Percentiles rank a stretch among this genome's conserved stretches.
Evolutionary conservation across 2,113 vertebrate species (phyloP).

Genomic region (Chunga burmeisteri): DNA sequence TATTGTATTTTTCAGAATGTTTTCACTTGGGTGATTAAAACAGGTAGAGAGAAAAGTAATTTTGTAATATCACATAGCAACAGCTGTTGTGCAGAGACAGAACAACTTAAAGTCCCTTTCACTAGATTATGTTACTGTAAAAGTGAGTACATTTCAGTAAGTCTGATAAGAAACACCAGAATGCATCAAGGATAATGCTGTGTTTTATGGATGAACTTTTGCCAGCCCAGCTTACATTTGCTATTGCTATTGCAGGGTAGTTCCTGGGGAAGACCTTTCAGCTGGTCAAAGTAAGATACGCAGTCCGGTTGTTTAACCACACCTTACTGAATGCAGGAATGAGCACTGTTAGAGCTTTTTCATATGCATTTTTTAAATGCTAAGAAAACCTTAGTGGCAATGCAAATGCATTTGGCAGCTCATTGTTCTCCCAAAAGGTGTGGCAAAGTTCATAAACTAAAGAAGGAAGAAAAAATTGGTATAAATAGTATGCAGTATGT

Average conservation of each 20-base stretch:
- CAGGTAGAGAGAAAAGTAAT: not conserved
- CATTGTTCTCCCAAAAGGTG: conserved; percentile 26
- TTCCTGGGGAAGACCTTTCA: not conserved
- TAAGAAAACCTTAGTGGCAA: not conserved
- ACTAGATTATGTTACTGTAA: not conserved
- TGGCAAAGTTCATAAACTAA: conserved; percentile 43
- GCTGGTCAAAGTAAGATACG: not conserved
- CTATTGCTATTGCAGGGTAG: not conserved
- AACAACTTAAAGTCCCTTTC: not conserved
- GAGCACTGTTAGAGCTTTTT: not conserved
- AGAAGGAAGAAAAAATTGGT: not conserved
- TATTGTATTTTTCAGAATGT: not conserved
- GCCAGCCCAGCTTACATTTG: not conserved
- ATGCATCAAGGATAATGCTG: not conserved
- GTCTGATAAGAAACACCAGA: not conserved
- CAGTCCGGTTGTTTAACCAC: not conserved
- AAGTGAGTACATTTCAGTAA: not conserved
- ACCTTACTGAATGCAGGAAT: not conserved
- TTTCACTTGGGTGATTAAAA: not conserved
- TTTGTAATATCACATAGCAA: not conserved
- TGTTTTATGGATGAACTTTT: not conserved
- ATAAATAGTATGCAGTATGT: not conserved
- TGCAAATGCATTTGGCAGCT: not conserved
- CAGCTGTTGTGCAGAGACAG: not conserved
- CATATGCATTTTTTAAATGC: not conserved